These are phyloP conservation scores for Cisticola juncidis DNA, from an alignment of 2,113 vertebrate genomes.

Conservation along the genomic window DNA sequence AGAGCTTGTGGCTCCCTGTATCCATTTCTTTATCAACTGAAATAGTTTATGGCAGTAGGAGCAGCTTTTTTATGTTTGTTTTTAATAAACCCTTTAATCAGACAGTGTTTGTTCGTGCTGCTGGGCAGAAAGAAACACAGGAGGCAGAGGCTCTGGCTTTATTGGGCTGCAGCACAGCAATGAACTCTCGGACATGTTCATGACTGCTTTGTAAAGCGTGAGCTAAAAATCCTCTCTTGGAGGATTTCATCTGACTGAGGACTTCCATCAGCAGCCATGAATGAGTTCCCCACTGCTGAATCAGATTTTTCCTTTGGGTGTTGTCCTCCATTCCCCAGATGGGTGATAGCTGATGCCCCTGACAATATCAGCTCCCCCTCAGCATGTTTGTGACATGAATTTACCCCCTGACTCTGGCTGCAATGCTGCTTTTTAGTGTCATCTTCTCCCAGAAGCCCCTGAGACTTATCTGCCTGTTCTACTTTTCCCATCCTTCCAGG, in stretches of 20 bases:
- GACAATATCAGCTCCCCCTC: too few species aligned
- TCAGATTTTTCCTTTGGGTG: background rate
- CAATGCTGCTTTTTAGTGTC: background rate
- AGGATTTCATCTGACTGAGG: background rate
- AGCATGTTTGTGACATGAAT: background rate
- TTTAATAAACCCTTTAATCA: background rate
- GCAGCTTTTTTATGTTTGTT: background rate
- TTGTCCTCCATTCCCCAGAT: background rate
- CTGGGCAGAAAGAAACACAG: background rate
- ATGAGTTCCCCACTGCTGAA: background rate
- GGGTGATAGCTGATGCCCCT: background rate
- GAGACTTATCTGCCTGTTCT: background rate
- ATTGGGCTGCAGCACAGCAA: background rate
- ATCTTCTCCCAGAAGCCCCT: background rate
- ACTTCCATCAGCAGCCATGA: background rate
- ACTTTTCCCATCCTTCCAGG: background rate
- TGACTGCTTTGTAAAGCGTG: background rate
- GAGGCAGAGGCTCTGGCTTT: background rate
- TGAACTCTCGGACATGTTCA: background rate
- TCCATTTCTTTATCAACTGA: background rate
- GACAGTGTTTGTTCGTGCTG: background rate
- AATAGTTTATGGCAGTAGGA: background rate
- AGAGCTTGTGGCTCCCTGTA: background rate
- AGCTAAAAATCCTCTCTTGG: background rate
- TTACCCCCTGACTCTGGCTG: background rate